phyloP scores from a whole-genome alignment of 2,113 vertebrate species.

The Oceanites oceanicus region DNA sequence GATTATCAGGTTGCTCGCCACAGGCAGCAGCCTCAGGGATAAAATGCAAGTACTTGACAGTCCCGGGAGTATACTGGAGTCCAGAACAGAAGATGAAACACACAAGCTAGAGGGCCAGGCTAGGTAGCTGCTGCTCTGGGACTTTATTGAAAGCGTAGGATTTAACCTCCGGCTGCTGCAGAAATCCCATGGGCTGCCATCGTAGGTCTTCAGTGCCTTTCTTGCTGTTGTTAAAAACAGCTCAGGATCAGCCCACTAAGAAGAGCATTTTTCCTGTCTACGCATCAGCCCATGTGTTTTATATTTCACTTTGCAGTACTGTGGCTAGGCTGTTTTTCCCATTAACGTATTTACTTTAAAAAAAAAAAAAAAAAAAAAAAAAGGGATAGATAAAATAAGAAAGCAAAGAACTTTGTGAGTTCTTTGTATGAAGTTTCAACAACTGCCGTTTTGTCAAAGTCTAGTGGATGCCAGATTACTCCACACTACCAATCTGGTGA shows the following conservation, averaged over 20 bases:
- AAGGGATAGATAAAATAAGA: background rate
- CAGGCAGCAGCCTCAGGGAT: background rate
- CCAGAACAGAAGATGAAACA: background rate
- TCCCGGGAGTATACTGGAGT: background rate
- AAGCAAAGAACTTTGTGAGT: background rate
- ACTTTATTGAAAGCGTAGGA: background rate
- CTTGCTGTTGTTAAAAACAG: background rate
- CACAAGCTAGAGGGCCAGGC: background rate
- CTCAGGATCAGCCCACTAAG: background rate
- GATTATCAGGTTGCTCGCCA: background rate
- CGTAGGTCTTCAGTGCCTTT: background rate
- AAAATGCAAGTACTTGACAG: slow-evolving; percentile 2
- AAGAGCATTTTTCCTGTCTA: background rate
- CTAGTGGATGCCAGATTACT: background rate
- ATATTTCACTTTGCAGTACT: background rate
- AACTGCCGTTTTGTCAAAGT: background rate
- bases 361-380: background rate
- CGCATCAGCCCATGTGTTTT: background rate
- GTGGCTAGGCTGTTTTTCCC: background rate
- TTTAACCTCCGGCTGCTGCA: background rate
- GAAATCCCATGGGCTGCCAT: background rate
- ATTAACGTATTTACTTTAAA: background rate
- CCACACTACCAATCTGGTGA: background rate
- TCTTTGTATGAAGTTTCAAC: background rate
- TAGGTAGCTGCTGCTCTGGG: background rate